Evolutionary conservation across 2,113 vertebrate species (phyloP).

Genomic region (Cyprinodon tularosa): DNA sequence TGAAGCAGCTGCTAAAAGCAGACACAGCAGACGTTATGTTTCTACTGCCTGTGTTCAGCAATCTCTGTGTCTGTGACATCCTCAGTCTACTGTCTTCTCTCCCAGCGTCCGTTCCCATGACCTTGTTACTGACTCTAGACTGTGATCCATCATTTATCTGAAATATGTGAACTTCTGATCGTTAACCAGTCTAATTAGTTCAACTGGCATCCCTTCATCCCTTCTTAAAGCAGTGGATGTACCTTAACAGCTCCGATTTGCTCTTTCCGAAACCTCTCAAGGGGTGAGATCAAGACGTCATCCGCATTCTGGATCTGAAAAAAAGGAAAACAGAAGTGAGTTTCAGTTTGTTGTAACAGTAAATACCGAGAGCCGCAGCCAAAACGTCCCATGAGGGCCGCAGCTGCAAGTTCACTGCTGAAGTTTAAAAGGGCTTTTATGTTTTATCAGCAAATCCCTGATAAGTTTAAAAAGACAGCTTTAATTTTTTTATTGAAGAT

Average conservation of each 20-base stretch:
- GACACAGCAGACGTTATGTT: constrained; percentile 62
- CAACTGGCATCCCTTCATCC: not conserved
- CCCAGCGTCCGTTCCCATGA: constrained; percentile 72
- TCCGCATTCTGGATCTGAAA: constrained; percentile 97
- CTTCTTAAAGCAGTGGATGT: constrained; percentile 41
- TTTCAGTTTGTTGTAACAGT: constrained; percentile 9
- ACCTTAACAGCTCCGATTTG: constrained; percentile 99
- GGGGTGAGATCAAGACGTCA: constrained; percentile 94
- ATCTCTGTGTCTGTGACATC: constrained; percentile 45
- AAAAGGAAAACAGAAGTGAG: constrained; percentile 34
- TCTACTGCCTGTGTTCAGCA: constrained; percentile 51
- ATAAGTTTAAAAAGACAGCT: not conserved
- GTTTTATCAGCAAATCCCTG: not conserved
- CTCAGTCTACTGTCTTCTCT: constrained; percentile 18
- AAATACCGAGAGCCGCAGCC: constrained; percentile 1
- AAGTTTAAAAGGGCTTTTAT: not conserved
- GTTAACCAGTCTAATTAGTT: constrained; percentile 1
- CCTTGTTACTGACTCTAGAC: constrained; percentile 58
- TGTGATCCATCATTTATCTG: constrained; percentile 47
- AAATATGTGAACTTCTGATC: constrained; percentile 42
- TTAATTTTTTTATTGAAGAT: not conserved
- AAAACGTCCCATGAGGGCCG: not conserved
- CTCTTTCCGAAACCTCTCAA: constrained; percentile 98
- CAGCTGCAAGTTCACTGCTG: not conserved
- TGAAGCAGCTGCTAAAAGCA: constrained; percentile 61